Conservation (phyloP, 2,888 invertebrate genomes). For the Andricus curvator region DNA sequence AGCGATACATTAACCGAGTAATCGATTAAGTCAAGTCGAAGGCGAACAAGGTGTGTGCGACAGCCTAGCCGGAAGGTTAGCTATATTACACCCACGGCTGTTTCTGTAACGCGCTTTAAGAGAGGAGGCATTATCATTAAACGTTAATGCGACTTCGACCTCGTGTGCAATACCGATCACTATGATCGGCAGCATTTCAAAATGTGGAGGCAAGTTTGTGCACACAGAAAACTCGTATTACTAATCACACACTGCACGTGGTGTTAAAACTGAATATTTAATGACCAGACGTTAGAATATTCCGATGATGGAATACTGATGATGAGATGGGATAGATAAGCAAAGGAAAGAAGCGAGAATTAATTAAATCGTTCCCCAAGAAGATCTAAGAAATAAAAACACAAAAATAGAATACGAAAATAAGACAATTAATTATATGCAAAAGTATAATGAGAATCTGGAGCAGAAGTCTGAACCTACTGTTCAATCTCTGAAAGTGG, state of each 20-base stretch:
- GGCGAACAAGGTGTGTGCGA: conserved; percentile 53
- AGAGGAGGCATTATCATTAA: conserved; percentile 50
- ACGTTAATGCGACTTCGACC: conserved; percentile 50
- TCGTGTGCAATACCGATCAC: conserved; percentile 54
- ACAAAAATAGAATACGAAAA: neutral
- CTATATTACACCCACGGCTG: conserved; percentile 53
- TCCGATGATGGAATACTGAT: conserved; percentile 40
- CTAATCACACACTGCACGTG: conserved; percentile 39
- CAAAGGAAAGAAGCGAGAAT: conserved; percentile 3
- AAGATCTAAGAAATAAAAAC: neutral
- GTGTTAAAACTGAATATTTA: conserved; percentile 29
- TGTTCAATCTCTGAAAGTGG: neutral
- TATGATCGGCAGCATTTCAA: conserved; percentile 54
- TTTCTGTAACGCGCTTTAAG: conserved; percentile 48
- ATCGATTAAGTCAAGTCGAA: conserved; percentile 56
- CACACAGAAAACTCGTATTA: conserved; percentile 51
- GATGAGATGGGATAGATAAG: conserved; percentile 30
- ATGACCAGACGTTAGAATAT: conserved; percentile 34
- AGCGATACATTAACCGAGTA: conserved; percentile 52
- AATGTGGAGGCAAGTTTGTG: conserved; percentile 54
- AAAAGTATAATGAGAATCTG: neutral
- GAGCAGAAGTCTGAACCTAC: neutral
- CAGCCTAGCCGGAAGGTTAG: conserved; percentile 56
- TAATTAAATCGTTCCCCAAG: neutral
- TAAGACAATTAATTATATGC: neutral